Evolutionary conservation across 2,113 vertebrate species (phyloP).

Genomic region (Carassius gibelio): DNA sequence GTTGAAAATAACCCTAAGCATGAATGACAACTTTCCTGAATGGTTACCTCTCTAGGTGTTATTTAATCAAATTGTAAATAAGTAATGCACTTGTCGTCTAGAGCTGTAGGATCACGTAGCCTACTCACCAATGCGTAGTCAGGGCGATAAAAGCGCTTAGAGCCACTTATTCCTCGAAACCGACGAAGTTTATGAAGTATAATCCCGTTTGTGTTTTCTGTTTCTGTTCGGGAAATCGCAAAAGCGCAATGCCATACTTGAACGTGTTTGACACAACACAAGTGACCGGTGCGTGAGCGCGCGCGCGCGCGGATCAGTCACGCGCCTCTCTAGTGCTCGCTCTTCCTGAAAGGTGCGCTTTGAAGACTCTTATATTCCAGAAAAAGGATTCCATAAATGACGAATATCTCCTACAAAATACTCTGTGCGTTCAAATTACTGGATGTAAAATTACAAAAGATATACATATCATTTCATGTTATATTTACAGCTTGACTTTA

Average conservation of each 20-base stretch:
- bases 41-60: not conserved
- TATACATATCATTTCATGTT: not conserved
- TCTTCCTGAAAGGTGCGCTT: slow-evolving; percentile 34
- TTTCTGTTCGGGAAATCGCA: not conserved
- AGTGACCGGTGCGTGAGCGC: slow-evolving; percentile 11
- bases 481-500: not conserved
- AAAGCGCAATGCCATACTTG: slow-evolving; percentile 21
- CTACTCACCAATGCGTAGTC: slow-evolving; percentile 7
- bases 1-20: not conserved
- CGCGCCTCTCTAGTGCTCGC: not conserved
- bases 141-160: not conserved
- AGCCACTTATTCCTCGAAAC: not conserved
- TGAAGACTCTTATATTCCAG: not conserved
- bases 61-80: not conserved
- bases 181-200: not conserved
- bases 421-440: not conserved
- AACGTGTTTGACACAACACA: slow-evolving; percentile 13
- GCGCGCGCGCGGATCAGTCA: slow-evolving; percentile 12
- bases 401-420: not conserved
- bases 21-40: not conserved
- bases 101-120: not conserved
- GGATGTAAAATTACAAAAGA: not conserved
- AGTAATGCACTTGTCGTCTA: not conserved
- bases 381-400: not conserved
- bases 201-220: not conserved